These are phyloP conservation scores for Hydropotes inermis DNA, from an alignment of 2,113 vertebrate genomes.

Conservation along the genomic window DNA sequence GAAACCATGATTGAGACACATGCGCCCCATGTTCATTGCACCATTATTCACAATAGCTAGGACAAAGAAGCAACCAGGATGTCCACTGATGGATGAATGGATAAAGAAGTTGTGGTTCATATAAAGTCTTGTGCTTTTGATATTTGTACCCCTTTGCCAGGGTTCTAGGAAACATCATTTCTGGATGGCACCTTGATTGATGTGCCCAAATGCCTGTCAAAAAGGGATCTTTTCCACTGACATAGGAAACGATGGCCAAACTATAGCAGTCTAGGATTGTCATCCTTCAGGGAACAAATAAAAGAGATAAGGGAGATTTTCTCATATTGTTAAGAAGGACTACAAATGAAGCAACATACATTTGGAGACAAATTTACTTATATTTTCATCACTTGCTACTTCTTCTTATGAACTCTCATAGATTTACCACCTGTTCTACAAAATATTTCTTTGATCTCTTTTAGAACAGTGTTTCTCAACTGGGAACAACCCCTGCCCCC, in stretches of 20 bases:
- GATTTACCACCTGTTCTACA: not conserved
- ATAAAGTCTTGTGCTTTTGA: not conserved
- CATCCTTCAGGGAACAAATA: not conserved
- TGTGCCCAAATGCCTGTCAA: not conserved
- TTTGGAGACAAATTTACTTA: not conserved
- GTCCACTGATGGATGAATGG: not conserved
- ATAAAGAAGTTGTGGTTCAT: rapidly evolving
- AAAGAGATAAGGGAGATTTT: not conserved
- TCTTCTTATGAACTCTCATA: not conserved
- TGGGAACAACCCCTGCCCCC: rapidly evolving
- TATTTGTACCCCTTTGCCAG: not conserved
- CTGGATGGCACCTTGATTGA: not conserved
- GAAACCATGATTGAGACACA: not conserved
- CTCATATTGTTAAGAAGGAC: not conserved
- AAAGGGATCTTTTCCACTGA: not conserved
- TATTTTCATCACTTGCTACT: not conserved
- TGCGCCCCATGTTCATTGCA: rapidly evolving
- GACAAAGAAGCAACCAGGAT: not conserved
- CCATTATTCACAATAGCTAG: not conserved
- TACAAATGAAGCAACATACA: not conserved
- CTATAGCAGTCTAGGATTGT: not conserved
- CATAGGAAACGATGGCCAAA: not conserved
- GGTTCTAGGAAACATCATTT: not conserved
- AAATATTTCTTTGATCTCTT: not conserved
- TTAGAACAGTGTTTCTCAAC: not conserved